Percentiles rank a stretch among this genome's conserved stretches.
Conservation (phyloP, 2,797 vertebrate species). For the Chloroceryle inda region DNA sequence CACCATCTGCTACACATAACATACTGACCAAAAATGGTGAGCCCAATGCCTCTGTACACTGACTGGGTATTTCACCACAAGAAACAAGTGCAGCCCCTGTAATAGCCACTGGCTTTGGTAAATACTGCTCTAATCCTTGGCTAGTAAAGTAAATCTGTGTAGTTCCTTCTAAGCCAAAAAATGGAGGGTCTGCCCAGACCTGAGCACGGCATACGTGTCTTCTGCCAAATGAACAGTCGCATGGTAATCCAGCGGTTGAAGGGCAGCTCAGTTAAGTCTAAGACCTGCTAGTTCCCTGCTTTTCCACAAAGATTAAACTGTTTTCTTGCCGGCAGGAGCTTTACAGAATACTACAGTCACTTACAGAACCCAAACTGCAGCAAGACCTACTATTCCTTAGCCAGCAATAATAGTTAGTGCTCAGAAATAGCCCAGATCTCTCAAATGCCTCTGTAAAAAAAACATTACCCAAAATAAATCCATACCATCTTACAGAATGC, state of each 20-base stretch:
- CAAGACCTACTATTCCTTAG: not conserved
- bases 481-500: not conserved
- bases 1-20: not conserved
- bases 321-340: not conserved
- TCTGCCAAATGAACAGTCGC: not conserved
- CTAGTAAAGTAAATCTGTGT: not conserved
- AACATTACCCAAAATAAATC: not conserved
- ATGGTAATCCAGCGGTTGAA: not conserved
- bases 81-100: not conserved
- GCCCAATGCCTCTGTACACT: not conserved
- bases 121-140: not conserved
- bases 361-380: not conserved
- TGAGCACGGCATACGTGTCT: rapidly evolving
- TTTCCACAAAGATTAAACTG: not conserved
- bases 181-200: not conserved
- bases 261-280: not conserved
- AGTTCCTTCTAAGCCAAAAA: not conserved
- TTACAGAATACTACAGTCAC: not conserved
- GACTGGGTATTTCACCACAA: not conserved
- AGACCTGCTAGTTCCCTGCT: not conserved
- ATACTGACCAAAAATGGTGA: not conserved
- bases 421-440: not conserved
- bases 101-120: not conserved
- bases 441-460: not conserved
- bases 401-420: not conserved